These are phyloP conservation scores for Pangasius sanitwongsei DNA, from an alignment of 2,797 vertebrate genomes.

Conservation along the genomic window DNA sequence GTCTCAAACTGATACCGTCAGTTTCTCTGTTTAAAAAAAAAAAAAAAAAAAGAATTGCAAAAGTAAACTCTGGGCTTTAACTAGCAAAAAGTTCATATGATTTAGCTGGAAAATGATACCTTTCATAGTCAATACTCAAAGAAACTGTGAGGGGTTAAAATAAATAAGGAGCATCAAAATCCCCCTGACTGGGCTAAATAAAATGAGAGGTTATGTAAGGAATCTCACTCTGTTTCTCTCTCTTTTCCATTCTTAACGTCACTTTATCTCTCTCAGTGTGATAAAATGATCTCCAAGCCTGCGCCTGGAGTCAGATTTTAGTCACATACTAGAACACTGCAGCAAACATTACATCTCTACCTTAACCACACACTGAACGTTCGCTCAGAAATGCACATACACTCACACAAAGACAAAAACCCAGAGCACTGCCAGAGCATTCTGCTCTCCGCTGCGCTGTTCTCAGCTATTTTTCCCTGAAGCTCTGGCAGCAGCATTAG, in stretches of 20 bases:
- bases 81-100: conserved; percentile 33
- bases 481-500: conserved; percentile 45
- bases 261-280: conserved; percentile 34
- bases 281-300: conserved; percentile 34
- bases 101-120: conserved; percentile 20
- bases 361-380: conserved; percentile 31
- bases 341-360: conserved; percentile 42
- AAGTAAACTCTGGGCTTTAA: conserved; percentile 27
- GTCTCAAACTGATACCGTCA: not conserved
- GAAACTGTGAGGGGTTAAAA: conserved; percentile 29
- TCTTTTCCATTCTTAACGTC: not conserved
- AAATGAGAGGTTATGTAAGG: conserved; percentile 46
- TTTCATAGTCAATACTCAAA: conserved; percentile 43
- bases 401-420: conserved; percentile 31
- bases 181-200: conserved; percentile 51
- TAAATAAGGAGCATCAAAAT: conserved; percentile 44
- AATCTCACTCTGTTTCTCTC: conserved; percentile 23
- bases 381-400: conserved; percentile 1
- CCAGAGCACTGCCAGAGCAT: conserved; percentile 29
- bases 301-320: conserved; percentile 38
- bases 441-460: conserved; percentile 33
- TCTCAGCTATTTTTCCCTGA: conserved; percentile 47
- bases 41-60: not conserved
- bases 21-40: no score
- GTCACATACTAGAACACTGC: conserved; percentile 40